Conservation (phyloP, 2,797 vertebrate species). For the Chloroceryle amazona region DNA sequence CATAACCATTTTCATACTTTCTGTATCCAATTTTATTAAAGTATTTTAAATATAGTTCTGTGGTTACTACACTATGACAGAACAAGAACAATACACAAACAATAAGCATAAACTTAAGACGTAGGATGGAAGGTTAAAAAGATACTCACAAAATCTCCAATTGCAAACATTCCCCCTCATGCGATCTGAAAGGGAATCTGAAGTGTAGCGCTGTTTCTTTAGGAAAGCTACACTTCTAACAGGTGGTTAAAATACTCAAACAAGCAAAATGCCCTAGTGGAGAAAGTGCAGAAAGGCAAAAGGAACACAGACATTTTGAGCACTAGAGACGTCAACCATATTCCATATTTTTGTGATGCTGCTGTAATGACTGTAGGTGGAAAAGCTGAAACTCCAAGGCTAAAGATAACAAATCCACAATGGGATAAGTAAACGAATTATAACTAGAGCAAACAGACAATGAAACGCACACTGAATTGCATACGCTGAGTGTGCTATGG, state of each 20-base stretch:
- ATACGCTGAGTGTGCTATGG: accelerated
- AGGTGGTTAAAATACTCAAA: background rate
- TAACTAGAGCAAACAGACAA: background rate
- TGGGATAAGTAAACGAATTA: background rate
- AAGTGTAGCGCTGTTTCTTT: background rate
- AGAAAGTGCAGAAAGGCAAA: background rate
- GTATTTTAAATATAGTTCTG: background rate
- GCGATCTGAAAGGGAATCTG: background rate
- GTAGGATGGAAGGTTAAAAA: background rate
- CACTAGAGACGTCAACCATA: background rate
- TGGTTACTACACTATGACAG: background rate
- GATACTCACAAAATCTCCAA: background rate
- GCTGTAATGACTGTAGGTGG: background rate
- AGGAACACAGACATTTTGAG: background rate
- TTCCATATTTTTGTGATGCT: background rate
- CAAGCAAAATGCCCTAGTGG: background rate
- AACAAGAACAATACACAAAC: background rate
- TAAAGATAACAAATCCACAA: background rate
- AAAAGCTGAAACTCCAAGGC: background rate
- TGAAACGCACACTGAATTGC: background rate
- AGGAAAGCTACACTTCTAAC: background rate
- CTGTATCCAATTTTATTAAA: background rate
- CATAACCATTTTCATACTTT: background rate
- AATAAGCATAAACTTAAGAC: background rate
- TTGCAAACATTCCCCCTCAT: background rate